Evolutionary conservation across 2,113 vertebrate genomes (phyloP).

Genomic region (Candoia aspera): DNA sequence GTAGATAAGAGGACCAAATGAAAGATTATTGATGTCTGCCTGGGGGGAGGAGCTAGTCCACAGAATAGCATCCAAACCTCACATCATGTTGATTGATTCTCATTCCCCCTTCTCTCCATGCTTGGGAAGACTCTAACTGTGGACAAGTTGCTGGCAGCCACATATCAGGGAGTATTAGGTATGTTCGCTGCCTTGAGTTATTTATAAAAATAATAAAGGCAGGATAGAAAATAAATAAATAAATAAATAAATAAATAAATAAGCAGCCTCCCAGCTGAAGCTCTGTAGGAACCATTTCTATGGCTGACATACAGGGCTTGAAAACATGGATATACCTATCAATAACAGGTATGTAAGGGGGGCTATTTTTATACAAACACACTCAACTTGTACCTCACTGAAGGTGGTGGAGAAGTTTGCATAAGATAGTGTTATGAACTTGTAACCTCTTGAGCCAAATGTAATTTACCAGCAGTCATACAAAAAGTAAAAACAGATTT

Average conservation of each 20-base stretch:
- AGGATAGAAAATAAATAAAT: no score
- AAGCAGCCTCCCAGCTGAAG: neutral
- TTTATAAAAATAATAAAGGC: no score
- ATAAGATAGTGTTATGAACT: neutral
- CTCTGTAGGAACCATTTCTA: neutral
- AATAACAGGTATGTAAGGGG: neutral
- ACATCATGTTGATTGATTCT: conserved; percentile 58
- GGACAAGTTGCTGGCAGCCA: conserved; percentile 31
- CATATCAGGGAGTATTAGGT: no score
- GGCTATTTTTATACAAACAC: neutral
- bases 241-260: no score
- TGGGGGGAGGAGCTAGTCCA: conserved; percentile 49
- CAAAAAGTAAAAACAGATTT: neutral
- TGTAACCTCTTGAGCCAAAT: neutral
- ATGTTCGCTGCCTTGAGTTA: no score
- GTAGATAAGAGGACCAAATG: conserved; percentile 42
- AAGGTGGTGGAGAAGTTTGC: neutral
- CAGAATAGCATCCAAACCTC: conserved; percentile 48
- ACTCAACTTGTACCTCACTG: neutral
- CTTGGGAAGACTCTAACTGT: conserved; percentile 29
- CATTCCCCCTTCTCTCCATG: neutral
- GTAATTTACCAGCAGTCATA: neutral
- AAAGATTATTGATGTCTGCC: conserved; percentile 61
- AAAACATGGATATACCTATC: neutral
- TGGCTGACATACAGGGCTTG: neutral